These are phyloP conservation scores for Halcyon chelicuti DNA, from an alignment of 2,797 vertebrate species.

Conservation along the genomic window DNA sequence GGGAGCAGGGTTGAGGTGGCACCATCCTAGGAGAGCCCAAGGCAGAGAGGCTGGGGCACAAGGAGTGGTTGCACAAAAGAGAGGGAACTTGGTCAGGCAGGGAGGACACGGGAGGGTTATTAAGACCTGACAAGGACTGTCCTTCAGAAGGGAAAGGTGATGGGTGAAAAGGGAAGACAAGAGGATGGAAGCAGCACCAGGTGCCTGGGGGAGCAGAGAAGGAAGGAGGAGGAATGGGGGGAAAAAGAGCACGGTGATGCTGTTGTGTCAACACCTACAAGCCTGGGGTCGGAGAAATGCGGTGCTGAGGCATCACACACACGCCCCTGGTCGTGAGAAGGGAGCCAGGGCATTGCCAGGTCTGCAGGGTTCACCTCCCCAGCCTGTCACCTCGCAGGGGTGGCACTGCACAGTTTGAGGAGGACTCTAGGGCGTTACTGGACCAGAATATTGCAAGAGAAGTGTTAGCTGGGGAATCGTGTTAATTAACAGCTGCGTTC, in stretches of 20 bases:
- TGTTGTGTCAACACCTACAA: accelerated
- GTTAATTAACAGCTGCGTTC: not conserved
- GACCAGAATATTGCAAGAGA: not conserved
- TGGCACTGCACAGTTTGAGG: not conserved
- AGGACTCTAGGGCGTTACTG: not conserved
- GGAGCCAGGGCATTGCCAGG: not conserved
- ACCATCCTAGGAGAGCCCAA: not conserved
- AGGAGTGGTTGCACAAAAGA: not conserved
- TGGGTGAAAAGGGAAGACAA: not conserved
- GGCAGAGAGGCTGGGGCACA: not conserved
- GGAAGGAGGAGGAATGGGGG: not conserved
- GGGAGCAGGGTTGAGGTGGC: not conserved
- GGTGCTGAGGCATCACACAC: not conserved
- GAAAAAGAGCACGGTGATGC: not conserved
- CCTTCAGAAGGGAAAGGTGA: not conserved
- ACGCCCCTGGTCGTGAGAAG: not conserved
- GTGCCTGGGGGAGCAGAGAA: not conserved
- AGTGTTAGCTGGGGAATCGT: not conserved
- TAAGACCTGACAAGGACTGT: not conserved
- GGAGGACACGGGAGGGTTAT: not conserved
- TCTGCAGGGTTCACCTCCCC: not conserved
- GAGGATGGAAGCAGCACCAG: not conserved
- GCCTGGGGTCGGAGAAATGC: accelerated
- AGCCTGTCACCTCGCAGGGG: not conserved
- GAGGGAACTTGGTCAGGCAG: not conserved